Evolutionary conservation across 2,113 vertebrate species (phyloP), one percentile per base, ranked within the genome.

Genomic region (Rhinolophus sinicus): DNA sequence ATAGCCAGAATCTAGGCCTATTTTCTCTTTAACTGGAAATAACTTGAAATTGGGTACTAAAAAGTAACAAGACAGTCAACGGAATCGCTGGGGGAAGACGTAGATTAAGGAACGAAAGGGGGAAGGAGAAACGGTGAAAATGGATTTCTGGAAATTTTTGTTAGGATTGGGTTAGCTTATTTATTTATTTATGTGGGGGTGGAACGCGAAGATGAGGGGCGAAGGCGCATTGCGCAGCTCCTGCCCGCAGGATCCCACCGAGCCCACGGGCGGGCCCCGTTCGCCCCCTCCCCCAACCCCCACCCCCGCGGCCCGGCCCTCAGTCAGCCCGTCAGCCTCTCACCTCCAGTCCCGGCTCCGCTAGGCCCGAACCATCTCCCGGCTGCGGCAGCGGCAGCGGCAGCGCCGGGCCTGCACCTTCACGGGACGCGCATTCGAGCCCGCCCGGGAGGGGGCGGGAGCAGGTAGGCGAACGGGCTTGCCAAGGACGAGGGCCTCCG

Each of bases 351-450:
- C 88, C 84, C 97, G 88, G 96, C 97, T 97, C 97, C 97, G 97
- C 98, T 98, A 98, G 98, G 98, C 98, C 97, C 98, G 95, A 90
- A 98, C 90, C 98, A 98, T 98, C 78, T 98, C 98, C 97, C 91
- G 96, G 92, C 70, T 47, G 94, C 93, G 93, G 94, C 78, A 84
- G 95, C 85, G 95, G 97, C 95, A 44, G 40, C 40, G 96, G 96
- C 95, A 88, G 93, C 94, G 90, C 73, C 65, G 70, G 95, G 95
- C 97, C 97, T 95, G 93, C 94, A n/a, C 96, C 95, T 94, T 97
- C 93, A 92, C 81, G 15, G n/a, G 96, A 93, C 95, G 96, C 94
- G 88, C 95, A 58, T 76, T 75, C 95, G 90, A 96, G 67, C 67
- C 85, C 38, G 82, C 83, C 92, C 58, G 24, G 24, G 10, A 58